Percentiles rank a stretch among this genome's conserved stretches.
Conservation (phyloP, 2,888 invertebrate species). For the Drymonia ruficornis region DNA sequence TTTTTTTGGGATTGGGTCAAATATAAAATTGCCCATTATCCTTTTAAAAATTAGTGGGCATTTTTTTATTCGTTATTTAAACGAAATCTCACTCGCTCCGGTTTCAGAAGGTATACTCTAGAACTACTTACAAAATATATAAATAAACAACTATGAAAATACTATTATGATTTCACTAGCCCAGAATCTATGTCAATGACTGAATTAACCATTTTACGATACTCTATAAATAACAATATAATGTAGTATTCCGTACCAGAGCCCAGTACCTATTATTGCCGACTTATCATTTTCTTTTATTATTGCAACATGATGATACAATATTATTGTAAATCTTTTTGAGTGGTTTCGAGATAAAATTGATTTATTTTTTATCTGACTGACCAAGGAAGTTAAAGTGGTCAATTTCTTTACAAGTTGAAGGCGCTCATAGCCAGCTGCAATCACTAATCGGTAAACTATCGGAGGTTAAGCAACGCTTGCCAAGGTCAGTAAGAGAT, state of each 20-base stretch:
- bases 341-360: background rate
- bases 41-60: no score
- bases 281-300: slow-evolving; percentile 22
- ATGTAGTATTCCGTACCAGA: slow-evolving; percentile 32
- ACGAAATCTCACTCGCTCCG: background rate
- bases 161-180: slow-evolving; percentile 39
- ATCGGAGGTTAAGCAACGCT: no score
- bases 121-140: slow-evolving; percentile 23
- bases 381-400: no score
- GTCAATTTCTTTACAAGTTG: no score
- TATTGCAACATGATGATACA: slow-evolving; percentile 8
- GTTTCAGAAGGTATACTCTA: slow-evolving; percentile 11
- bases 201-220: slow-evolving; percentile 65
- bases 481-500: no score
- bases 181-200: slow-evolving; percentile 64
- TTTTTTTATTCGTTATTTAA: no score
- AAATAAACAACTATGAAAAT: slow-evolving; percentile 37
- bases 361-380: background rate
- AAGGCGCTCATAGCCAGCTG: no score
- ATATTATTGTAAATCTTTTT: slow-evolving; percentile 2
- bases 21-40: no score
- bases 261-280: slow-evolving; percentile 22
- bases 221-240: slow-evolving; percentile 56
- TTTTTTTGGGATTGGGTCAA: no score
- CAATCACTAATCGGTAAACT: no score